Conservation (phyloP, 2,797 vertebrate genomes). For the Siniperca undulata region DNA sequence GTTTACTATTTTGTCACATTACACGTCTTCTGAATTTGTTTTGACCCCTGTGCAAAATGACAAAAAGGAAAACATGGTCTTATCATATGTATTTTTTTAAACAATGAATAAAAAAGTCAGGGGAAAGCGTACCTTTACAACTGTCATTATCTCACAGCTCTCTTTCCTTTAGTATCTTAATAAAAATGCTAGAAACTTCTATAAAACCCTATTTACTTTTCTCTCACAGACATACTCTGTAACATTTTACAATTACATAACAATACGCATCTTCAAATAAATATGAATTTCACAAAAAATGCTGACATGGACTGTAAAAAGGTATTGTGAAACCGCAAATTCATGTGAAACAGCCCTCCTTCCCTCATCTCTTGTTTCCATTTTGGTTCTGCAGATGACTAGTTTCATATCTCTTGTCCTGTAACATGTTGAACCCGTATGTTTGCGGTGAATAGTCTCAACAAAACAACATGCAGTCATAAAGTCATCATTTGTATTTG, state of each 20-base stretch:
- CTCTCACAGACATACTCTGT: constrained; percentile 55
- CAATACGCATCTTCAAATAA: constrained; percentile 75
- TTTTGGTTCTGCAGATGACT: constrained; percentile 32
- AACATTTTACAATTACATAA: constrained; percentile 67
- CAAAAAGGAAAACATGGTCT: constrained; percentile 40
- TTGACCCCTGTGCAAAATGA: constrained; percentile 54
- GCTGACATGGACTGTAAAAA: constrained; percentile 37
- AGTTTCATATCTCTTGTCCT: constrained; percentile 8
- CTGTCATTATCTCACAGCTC: constrained; percentile 35
- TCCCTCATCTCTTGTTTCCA: background rate
- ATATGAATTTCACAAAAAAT: constrained; percentile 65
- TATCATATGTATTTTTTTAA: constrained; percentile 9
- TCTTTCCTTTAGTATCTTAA: constrained; percentile 46
- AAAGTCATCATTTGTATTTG: constrained; percentile 18
- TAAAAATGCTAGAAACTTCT: constrained; percentile 64
- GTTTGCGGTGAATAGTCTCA: background rate
- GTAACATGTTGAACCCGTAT: background rate
- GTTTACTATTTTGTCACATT: constrained; percentile 43
- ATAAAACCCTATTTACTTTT: constrained; percentile 57
- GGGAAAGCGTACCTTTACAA: constrained; percentile 72
- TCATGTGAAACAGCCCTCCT: constrained; percentile 4
- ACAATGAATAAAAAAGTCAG: constrained; percentile 49
- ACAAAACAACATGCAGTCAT: constrained; percentile 1
- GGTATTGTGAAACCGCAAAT: constrained; percentile 6
- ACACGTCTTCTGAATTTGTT: constrained; percentile 41